Conservation (phyloP, 2,888 invertebrate genomes). For the Dichetophora obliterata region DNA sequence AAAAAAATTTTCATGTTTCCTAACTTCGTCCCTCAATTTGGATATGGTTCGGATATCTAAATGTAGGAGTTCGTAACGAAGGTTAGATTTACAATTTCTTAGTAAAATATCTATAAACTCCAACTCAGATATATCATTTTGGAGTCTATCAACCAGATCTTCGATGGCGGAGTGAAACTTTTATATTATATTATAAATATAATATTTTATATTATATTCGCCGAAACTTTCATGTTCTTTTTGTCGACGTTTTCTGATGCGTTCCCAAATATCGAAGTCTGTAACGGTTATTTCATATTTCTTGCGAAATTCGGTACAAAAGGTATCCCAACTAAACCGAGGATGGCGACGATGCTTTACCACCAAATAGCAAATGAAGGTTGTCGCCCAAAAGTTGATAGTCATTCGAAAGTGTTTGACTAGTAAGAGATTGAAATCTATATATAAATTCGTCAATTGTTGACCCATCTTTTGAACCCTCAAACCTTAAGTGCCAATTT, state of each 20-base stretch:
- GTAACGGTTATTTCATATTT: constrained; percentile 16
- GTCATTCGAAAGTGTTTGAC: not conserved
- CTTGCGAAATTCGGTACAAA: not conserved
- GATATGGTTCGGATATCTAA: not conserved
- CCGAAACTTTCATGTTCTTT: constrained; percentile 11
- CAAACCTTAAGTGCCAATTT: constrained; percentile 22
- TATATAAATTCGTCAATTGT: constrained; percentile 12
- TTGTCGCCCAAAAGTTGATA: constrained; percentile 6
- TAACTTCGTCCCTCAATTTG: constrained; percentile 7
- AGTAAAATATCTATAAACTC: constrained; percentile 17
- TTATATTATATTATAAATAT: too few relatives aligned
- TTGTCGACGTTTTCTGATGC: not conserved
- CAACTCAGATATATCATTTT: not conserved
- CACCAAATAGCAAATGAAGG: constrained; percentile 8
- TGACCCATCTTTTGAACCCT: constrained; percentile 17
- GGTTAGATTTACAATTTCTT: not conserved
- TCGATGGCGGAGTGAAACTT: constrained; percentile 1
- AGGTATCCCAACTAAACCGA: not conserved
- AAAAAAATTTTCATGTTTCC: constrained; percentile 7
- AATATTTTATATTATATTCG: too few relatives aligned
- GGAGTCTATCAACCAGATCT: constrained; percentile 8
- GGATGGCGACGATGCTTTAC: not conserved
- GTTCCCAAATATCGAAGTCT: constrained; percentile 20
- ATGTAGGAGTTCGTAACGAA: constrained; percentile 3
- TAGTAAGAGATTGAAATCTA: not conserved